Percentiles rank a stretch among this genome's conserved stretches.
These are phyloP conservation scores for Sogatella furcifera DNA, from an alignment of 1,140 invertebrate genomes.

Conservation along the genomic window DNA sequence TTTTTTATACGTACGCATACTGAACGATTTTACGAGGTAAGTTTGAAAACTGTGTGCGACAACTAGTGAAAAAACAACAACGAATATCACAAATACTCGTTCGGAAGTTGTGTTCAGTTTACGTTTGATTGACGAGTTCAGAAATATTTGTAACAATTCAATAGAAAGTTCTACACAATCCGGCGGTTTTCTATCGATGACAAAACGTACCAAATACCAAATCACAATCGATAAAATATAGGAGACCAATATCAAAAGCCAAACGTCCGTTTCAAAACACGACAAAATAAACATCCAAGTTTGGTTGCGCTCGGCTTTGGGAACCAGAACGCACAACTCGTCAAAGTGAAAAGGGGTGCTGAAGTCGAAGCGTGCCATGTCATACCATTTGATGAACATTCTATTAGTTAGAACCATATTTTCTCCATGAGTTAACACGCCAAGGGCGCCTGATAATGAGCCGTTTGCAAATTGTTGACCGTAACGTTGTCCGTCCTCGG, in stretches of 20 bases:
- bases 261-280: slow-evolving; percentile 28
- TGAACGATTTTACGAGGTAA: slow-evolving; percentile 27
- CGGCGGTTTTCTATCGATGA: background rate
- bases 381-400: slow-evolving; percentile 31
- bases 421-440: slow-evolving; percentile 27
- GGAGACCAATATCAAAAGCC: slow-evolving; percentile 25
- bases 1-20: slow-evolving; percentile 28
- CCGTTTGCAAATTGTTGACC: slow-evolving; percentile 30
- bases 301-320: slow-evolving; percentile 31
- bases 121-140: background rate
- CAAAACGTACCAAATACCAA: slow-evolving; percentile 25
- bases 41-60: slow-evolving; percentile 20
- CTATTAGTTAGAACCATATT: slow-evolving; percentile 32
- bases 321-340: slow-evolving; percentile 32
- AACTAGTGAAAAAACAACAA: slow-evolving; percentile 15
- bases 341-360: slow-evolving; percentile 29
- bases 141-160: slow-evolving; percentile 14
- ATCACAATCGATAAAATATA: slow-evolving; percentile 19
- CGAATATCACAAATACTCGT: slow-evolving; percentile 12
- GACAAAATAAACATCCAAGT: slow-evolving; percentile 32
- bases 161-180: background rate
- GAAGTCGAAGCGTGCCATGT: slow-evolving; percentile 26
- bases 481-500: slow-evolving; percentile 23
- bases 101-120: slow-evolving; percentile 2
- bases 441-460: slow-evolving; percentile 30